A percentile compares a stretch with the other conserved stretches of the same genome.
These are phyloP conservation scores for Mycalesis mineus DNA, from an alignment of 2,888 invertebrate genomes.

Conservation along the genomic window DNA sequence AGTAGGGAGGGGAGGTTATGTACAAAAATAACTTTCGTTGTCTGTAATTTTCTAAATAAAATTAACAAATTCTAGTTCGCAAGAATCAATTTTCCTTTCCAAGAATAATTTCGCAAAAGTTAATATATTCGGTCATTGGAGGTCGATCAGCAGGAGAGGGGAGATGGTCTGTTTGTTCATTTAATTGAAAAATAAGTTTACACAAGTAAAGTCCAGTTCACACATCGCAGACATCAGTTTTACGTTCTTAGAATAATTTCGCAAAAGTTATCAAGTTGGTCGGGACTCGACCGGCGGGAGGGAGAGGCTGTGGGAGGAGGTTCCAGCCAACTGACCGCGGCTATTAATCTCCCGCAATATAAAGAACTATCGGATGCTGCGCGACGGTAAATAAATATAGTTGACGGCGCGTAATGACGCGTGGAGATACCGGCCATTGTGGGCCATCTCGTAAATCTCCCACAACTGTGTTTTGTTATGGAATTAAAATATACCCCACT, in stretches of 20 bases:
- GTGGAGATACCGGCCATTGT: constrained; percentile 28
- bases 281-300: constrained; percentile 16
- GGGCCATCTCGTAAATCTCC: constrained; percentile 22
- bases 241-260: not conserved
- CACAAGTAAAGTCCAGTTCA: too few species aligned
- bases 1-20: too few species aligned
- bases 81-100: too few species aligned
- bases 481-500: not conserved
- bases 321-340: constrained; percentile 26
- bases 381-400: constrained; percentile 29
- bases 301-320: not conserved
- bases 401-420: constrained; percentile 35
- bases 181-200: too few species aligned
- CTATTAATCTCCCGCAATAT: constrained; percentile 34
- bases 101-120: too few species aligned
- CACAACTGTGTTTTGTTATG: constrained; percentile 1
- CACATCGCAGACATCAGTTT: too few species aligned
- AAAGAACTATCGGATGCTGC: constrained; percentile 29
- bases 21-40: too few species aligned
- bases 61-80: too few species aligned
- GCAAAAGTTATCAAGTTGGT: not conserved
- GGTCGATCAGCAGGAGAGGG: too few species aligned
- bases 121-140: too few species aligned
- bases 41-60: too few species aligned
- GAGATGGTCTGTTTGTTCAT: too few species aligned